phyloP scores from a whole-genome alignment of 2,113 vertebrate genomes.

The Monopterus albus region DNA sequence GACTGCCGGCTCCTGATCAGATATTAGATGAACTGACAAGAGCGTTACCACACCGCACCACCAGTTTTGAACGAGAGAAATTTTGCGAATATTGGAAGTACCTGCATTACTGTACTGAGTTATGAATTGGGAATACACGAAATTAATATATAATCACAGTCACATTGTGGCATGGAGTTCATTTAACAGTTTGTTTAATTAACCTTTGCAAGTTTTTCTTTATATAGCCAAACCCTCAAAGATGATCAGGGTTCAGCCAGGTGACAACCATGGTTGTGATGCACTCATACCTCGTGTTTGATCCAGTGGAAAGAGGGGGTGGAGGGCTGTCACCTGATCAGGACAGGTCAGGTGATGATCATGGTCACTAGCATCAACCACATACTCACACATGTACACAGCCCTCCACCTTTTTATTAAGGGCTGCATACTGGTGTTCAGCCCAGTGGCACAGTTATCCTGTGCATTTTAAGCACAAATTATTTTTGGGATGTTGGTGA shows the following conservation, averaged over 20 bases:
- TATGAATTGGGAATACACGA: background rate
- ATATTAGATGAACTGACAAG: background rate
- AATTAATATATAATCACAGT: background rate
- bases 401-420: background rate
- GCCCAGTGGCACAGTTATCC: background rate
- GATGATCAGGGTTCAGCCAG: constrained; percentile 9
- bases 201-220: background rate
- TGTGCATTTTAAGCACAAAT: constrained; percentile 21
- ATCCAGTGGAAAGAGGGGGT: background rate
- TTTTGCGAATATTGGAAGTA: background rate
- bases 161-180: background rate
- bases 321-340: constrained; percentile 16
- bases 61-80: background rate
- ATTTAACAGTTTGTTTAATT: background rate
- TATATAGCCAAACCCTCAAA: background rate
- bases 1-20: constrained; percentile 41
- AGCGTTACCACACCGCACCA: background rate
- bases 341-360: background rate
- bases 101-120: background rate
- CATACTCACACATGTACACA: background rate
- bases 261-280: constrained; percentile 27
- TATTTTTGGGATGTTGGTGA: constrained; percentile 11
- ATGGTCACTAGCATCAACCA: background rate
- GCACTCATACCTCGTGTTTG: background rate
- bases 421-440: constrained; percentile 23